These are phyloP conservation scores for Lycocorax pyrrhopterus DNA, from an alignment of 2,113 vertebrate species.

Conservation along the genomic window DNA sequence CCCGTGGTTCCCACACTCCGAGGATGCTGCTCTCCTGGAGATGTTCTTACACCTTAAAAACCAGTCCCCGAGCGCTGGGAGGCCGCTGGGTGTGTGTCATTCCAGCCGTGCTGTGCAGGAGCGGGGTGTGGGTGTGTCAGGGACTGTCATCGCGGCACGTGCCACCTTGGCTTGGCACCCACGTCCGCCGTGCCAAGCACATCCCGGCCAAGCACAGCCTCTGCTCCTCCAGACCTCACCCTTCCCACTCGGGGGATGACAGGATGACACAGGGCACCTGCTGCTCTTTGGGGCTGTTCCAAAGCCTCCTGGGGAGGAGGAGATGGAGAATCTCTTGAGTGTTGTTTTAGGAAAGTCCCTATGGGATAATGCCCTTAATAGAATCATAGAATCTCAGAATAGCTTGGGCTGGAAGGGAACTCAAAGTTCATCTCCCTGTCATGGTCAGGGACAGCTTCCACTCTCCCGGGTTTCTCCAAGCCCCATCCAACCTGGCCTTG, in stretches of 20 bases:
- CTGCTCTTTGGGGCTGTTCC: neutral
- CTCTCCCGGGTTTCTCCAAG: neutral
- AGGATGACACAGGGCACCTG: neutral
- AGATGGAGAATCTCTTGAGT: neutral
- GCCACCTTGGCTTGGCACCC: neutral
- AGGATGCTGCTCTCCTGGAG: neutral
- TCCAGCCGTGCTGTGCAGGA: fast-evolving
- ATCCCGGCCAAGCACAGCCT: neutral
- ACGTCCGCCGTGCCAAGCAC: fast-evolving
- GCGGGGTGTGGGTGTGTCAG: neutral
- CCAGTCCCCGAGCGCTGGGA: fast-evolving
- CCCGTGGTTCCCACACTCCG: fast-evolving
- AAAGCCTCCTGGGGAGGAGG: neutral
- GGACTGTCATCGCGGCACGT: fast-evolving
- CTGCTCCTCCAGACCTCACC: neutral
- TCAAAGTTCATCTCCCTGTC: neutral
- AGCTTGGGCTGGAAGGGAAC: neutral
- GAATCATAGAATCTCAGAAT: neutral
- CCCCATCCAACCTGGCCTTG: fast-evolving
- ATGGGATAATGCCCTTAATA: neutral
- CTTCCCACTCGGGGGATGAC: fast-evolving
- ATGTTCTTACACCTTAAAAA: neutral
- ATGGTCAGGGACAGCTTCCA: neutral
- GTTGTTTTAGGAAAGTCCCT: neutral
- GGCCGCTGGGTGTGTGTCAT: neutral